Conservation (phyloP, 2,888 invertebrate species). For the Mythimna vitellina region DNA sequence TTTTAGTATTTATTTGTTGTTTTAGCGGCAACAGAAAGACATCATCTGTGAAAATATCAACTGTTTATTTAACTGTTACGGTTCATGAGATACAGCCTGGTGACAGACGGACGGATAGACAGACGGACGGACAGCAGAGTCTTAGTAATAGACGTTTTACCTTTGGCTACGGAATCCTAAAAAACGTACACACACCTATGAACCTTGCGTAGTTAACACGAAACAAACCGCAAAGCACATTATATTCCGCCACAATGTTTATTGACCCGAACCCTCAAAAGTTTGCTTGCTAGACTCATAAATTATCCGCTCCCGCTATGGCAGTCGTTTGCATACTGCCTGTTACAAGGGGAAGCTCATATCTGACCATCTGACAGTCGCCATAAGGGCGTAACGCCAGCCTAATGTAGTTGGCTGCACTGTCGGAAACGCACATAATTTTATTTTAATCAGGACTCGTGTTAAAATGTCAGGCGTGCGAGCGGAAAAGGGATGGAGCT, state of each 20-base stretch:
- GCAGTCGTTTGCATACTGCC: conserved; percentile 68
- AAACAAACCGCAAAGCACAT: conserved; percentile 49
- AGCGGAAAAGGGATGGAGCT: no score
- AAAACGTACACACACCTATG: not conserved
- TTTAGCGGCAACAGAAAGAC: no score
- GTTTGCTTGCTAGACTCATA: conserved; percentile 61
- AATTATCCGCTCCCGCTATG: conserved; percentile 56
- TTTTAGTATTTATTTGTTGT: no score
- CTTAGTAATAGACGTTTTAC: no score
- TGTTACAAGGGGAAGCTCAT: conserved; percentile 71
- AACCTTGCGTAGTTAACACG: not conserved
- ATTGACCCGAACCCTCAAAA: conserved; percentile 61
- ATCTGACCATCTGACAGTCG: conserved; percentile 69
- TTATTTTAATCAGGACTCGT: conserved; percentile 5
- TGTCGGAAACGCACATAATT: conserved; percentile 47
- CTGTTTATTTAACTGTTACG: no score
- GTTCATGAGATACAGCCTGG: no score
- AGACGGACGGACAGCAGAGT: no score
- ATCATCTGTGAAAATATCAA: no score
- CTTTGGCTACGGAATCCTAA: no score
- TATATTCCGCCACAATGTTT: conserved; percentile 38
- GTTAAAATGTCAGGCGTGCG: no score
- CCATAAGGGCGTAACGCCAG: conserved; percentile 51
- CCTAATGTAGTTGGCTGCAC: conserved; percentile 32
- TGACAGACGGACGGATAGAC: no score